Conservation (phyloP, 2,113 vertebrate species). For the Origma solitaria region DNA sequence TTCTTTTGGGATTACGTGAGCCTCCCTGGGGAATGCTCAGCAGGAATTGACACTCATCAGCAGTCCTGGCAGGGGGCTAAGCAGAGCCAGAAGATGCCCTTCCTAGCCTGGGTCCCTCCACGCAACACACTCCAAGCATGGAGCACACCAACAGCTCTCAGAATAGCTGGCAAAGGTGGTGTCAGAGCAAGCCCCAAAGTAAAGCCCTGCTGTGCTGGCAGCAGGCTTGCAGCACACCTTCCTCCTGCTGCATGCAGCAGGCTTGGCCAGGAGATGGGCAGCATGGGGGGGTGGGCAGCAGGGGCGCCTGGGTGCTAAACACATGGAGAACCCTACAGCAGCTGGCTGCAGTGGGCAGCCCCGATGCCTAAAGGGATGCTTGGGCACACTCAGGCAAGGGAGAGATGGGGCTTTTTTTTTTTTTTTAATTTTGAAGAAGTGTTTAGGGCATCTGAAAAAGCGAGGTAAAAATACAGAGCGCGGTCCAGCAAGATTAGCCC, state of each 20-base stretch:
- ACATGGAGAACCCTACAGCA: accelerated
- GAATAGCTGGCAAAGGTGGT: background rate
- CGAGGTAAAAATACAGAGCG: background rate
- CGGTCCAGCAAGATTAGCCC: background rate
- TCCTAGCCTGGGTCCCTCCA: background rate
- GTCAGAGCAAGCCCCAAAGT: background rate
- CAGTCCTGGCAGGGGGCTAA: background rate
- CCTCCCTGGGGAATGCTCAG: background rate
- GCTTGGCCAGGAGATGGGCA: background rate
- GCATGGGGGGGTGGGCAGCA: background rate
- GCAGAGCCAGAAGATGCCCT: background rate
- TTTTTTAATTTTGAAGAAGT: background rate
- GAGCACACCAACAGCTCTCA: background rate
- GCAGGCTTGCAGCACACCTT: background rate
- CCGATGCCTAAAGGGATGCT: background rate
- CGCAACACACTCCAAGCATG: accelerated
- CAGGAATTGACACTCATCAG: background rate
- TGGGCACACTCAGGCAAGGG: background rate
- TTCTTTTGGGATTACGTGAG: background rate
- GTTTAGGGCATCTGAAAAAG: background rate
- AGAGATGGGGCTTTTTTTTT: background rate
- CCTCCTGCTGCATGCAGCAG: background rate
- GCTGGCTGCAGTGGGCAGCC: background rate
- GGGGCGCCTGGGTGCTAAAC: background rate
- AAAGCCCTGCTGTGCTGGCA: background rate